These are phyloP conservation scores for Sciurus vulgaris DNA, from an alignment of 2,797 vertebrate species.

Conservation along the genomic window DNA sequence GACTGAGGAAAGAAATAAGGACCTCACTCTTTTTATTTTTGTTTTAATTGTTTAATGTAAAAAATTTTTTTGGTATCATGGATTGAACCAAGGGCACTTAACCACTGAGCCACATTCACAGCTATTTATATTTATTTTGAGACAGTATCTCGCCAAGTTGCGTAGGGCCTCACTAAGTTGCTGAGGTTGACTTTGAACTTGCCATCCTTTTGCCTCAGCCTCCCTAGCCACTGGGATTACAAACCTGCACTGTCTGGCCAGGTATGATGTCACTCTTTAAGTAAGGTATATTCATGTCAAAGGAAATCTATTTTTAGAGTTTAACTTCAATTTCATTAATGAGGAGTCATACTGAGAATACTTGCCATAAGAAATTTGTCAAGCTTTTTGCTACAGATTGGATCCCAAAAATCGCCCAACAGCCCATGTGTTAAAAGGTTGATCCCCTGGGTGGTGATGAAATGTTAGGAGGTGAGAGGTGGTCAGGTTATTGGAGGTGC, in stretches of 20 bases:
- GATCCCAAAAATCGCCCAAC: neutral
- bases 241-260: no score
- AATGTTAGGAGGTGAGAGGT: neutral
- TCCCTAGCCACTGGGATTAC: no score
- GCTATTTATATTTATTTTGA: no score
- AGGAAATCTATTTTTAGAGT: conserved; percentile 50
- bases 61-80: no score
- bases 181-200: no score
- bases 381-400: neutral
- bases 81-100: no score
- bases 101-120: no score
- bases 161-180: no score
- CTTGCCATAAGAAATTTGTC: neutral
- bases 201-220: no score
- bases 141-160: no score
- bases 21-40: neutral
- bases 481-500: accelerated
- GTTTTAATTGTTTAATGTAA: no score
- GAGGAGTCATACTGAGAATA: neutral
- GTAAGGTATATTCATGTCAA: neutral
- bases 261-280: neutral
- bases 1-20: neutral
- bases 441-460: accelerated
- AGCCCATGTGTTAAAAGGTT: neutral
- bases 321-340: conserved; percentile 23